A percentile compares a stretch with the other conserved stretches of the same genome.
These are phyloP conservation scores for Brachionus koreanus DNA, from an alignment of 1,140 invertebrate species.

Conservation along the genomic window DNA sequence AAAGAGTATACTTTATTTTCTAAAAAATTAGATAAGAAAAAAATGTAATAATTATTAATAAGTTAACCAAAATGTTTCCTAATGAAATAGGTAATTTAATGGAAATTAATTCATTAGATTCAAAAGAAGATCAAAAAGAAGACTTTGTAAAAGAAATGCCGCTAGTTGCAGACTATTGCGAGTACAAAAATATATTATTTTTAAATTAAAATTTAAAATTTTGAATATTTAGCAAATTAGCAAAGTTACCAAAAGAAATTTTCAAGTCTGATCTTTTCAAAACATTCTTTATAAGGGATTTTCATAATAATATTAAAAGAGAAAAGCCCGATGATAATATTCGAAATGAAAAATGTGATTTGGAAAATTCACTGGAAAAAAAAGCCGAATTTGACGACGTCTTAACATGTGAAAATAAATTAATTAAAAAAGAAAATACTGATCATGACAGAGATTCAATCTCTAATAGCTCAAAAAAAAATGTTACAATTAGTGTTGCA, in stretches of 20 bases:
- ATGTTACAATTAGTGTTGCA: background rate
- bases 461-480: background rate
- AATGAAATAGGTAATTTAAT: background rate
- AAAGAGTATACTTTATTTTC: conserved; percentile 47
- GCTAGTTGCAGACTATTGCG: conserved; percentile 37
- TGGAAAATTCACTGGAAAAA: background rate
- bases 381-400: background rate
- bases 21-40: background rate
- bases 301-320: background rate
- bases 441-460: background rate
- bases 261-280: conserved; percentile 4
- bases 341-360: background rate
- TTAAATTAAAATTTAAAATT: background rate
- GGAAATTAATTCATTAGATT: conserved; percentile 7
- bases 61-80: background rate
- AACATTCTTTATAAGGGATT: background rate
- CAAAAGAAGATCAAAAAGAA: conserved; percentile 40
- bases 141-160: conserved; percentile 43
- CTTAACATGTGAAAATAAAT: background rate
- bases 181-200: background rate
- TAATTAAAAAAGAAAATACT: background rate
- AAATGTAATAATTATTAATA: background rate
- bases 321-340: background rate
- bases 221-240: conserved; percentile 21
- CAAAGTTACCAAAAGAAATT: conserved; percentile 9